Conservation (phyloP, 2,113 vertebrate genomes). For the Sterna hirundo region DNA sequence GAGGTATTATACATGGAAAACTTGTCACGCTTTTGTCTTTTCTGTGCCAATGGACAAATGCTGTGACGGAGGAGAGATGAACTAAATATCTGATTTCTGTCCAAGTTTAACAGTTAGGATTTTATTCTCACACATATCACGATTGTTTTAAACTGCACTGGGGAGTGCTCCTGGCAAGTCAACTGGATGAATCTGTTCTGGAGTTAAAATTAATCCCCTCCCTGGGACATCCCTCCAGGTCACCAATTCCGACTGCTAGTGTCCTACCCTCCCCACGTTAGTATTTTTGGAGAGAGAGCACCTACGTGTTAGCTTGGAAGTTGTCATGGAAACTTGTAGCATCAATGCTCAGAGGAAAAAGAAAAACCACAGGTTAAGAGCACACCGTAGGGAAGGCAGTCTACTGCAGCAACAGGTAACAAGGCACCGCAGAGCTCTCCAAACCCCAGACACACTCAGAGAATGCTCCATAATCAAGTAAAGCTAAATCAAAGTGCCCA, state of each 20-base stretch:
- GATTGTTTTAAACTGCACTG: neutral
- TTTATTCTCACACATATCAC: neutral
- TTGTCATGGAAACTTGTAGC: neutral
- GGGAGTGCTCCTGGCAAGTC: neutral
- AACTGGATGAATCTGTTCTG: neutral
- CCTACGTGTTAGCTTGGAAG: neutral
- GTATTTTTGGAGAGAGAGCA: neutral
- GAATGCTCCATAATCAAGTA: neutral
- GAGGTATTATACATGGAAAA: neutral
- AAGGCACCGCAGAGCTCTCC: neutral
- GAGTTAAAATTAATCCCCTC: neutral
- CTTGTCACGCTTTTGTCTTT: neutral
- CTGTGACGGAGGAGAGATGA: neutral
- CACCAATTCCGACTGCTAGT: neutral
- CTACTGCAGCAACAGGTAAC: neutral
- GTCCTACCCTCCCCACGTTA: accelerated
- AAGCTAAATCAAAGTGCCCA: neutral
- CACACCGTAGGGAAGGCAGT: neutral
- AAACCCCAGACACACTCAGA: neutral
- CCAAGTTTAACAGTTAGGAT: neutral
- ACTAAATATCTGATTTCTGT: neutral
- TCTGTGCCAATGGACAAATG: neutral
- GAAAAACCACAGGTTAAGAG: neutral
- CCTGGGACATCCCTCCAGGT: neutral
- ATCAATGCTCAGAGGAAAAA: neutral